Evolutionary conservation across 2,113 vertebrate genomes (phyloP).

Genomic region (Pyrgilauda ruficollis): DNA sequence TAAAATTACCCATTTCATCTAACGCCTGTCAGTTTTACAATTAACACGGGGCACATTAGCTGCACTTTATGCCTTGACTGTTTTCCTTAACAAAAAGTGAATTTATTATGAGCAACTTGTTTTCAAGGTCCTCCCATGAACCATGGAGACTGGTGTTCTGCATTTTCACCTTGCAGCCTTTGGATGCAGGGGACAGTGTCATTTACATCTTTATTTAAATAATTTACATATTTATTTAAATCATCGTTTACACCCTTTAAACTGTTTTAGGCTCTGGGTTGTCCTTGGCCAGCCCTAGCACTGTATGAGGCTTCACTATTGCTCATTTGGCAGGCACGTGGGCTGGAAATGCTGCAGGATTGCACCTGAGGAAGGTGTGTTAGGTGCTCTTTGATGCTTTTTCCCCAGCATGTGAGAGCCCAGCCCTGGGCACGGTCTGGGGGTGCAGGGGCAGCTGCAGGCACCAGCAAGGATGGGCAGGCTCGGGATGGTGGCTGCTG

Average conservation of each 20-base stretch:
- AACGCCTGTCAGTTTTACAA: conserved; percentile 17
- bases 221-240: not conserved
- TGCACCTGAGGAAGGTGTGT: not conserved
- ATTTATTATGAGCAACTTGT: not conserved
- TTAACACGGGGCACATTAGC: not conserved
- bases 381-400: not conserved
- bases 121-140: not conserved
- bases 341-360: not conserved
- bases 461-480: rapidly evolving
- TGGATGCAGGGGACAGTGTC: not conserved
- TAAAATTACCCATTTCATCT: conserved; percentile 38
- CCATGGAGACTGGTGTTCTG: not conserved
- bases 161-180: not conserved
- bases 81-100: not conserved
- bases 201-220: not conserved
- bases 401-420: not conserved
- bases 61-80: not conserved
- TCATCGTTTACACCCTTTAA: not conserved
- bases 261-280: not conserved
- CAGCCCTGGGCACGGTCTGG: not conserved
- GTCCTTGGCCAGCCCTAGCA: not conserved
- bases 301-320: rapidly evolving
- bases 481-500: not conserved
- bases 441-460: not conserved
- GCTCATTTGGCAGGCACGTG: rapidly evolving